Percentiles rank a stretch among this genome's conserved stretches.
phyloP scores from a whole-genome alignment of 2,888 invertebrate genomes.

The Baccha elongata region DNA sequence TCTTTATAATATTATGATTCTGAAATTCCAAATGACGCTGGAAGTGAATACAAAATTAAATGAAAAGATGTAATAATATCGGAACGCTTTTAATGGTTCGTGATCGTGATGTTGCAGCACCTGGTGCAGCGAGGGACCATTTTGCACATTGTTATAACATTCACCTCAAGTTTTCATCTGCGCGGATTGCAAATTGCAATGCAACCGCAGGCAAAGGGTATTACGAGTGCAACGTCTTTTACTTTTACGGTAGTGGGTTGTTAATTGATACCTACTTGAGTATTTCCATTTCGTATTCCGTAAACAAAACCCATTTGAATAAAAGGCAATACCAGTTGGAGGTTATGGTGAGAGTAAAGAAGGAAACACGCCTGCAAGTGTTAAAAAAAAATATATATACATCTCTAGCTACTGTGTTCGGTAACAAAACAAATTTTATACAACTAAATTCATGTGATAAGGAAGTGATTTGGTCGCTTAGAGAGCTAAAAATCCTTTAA shows the following conservation, averaged over 20 bases:
- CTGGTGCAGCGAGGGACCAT: neutral
- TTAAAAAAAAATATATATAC: neutral
- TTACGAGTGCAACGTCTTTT: conserved; percentile 19
- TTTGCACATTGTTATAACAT: neutral
- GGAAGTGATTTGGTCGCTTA: too few species aligned
- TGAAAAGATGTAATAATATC: neutral
- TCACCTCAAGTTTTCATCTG: neutral
- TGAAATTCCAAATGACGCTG: conserved; percentile 6
- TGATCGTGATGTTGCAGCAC: neutral
- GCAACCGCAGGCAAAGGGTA: conserved; percentile 10
- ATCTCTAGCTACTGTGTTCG: conserved; percentile 3
- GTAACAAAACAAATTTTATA: neutral
- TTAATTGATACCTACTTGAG: neutral
- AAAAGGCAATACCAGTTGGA: neutral
- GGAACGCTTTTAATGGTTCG: conserved; percentile 7
- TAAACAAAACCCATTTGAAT: conserved; percentile 3
- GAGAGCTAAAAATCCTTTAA: too few species aligned
- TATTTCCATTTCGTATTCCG: conserved; percentile 36
- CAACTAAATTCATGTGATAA: too few species aligned
- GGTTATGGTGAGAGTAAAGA: neutral
- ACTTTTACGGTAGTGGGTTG: neutral
- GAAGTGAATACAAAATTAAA: conserved; percentile 6
- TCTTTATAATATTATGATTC: conserved; percentile 1
- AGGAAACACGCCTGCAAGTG: neutral
- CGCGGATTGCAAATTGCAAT: neutral